These are phyloP conservation scores for Drosophila rellima DNA, from an alignment of 2,888 invertebrate species.

Conservation along the genomic window DNA sequence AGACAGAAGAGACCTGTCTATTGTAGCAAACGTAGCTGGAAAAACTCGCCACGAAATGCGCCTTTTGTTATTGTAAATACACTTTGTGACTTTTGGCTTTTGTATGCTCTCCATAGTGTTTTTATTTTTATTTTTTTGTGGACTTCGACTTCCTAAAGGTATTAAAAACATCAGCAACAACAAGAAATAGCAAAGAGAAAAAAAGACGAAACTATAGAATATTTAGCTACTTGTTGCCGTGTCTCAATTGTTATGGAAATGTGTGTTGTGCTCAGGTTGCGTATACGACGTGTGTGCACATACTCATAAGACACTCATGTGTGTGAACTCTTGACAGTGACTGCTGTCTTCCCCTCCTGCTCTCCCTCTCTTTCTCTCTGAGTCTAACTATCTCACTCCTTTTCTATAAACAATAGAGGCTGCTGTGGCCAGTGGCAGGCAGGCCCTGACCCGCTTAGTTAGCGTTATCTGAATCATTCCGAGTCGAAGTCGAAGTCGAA, in stretches of 20 bases:
- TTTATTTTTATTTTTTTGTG: slow-evolving; percentile 45
- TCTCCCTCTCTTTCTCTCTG: neutral
- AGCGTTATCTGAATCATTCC: slow-evolving; percentile 69
- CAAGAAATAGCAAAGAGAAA: slow-evolving; percentile 39
- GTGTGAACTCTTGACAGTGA: slow-evolving; percentile 48
- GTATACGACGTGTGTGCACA: slow-evolving; percentile 75
- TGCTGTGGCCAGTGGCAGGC: slow-evolving; percentile 40
- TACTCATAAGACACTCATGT: slow-evolving; percentile 28
- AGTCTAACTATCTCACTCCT: slow-evolving; percentile 3
- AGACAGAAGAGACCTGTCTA: slow-evolving; percentile 67
- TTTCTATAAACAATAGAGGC: slow-evolving; percentile 50
- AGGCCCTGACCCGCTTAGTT: slow-evolving; percentile 78
- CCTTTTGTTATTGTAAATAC: slow-evolving; percentile 69
- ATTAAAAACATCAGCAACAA: slow-evolving; percentile 74
- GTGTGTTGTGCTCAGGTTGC: slow-evolving; percentile 72
- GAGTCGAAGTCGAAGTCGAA: slow-evolving; percentile 34
- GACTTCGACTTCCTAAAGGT: slow-evolving; percentile 80
- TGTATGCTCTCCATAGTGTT: slow-evolving; percentile 32
- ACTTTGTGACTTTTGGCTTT: slow-evolving; percentile 60
- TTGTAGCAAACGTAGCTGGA: slow-evolving; percentile 50
- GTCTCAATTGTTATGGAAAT: slow-evolving; percentile 71
- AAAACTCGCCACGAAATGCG: slow-evolving; percentile 67
- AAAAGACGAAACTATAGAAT: slow-evolving; percentile 10
- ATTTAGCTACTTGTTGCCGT: slow-evolving; percentile 77
- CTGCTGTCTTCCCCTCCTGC: neutral